Conservation (phyloP, 1,140 invertebrate genomes). For the Hyles euphorbiae region DNA sequence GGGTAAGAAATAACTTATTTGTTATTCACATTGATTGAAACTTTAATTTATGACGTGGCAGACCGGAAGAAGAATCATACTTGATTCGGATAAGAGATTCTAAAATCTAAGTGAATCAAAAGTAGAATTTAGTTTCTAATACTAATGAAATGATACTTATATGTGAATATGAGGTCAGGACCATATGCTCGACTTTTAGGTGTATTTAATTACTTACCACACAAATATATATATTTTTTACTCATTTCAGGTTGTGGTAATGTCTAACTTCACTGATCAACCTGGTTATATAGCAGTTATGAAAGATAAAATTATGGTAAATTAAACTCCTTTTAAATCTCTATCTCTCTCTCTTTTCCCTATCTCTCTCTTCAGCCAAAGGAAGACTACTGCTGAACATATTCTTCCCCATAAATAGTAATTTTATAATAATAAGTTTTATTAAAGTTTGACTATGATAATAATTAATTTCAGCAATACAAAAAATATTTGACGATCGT, state of each 20-base stretch:
- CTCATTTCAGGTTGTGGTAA: conserved; percentile 39
- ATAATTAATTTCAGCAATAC: conserved; percentile 40
- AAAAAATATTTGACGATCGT: conserved; percentile 48
- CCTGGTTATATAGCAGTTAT: conserved; percentile 36
- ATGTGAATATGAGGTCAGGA: no score
- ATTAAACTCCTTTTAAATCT: not conserved
- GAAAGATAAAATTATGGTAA: conserved; percentile 59
- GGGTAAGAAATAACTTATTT: conserved; percentile 24
- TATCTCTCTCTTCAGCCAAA: not conserved
- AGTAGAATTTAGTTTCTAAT: no score
- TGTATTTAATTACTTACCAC: no score
- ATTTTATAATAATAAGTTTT: not conserved
- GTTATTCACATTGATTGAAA: not conserved
- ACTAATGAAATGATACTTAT: no score
- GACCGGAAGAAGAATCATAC: no score
- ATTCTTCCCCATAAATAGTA: not conserved
- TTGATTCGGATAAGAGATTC: no score
- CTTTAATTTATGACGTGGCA: not conserved
- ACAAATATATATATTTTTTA: no score
- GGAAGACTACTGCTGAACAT: not conserved
- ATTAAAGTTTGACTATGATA: not conserved
- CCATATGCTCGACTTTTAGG: no score
- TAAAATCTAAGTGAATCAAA: no score
- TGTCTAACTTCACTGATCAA: conserved; percentile 31
- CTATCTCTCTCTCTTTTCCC: not conserved